Conservation (phyloP, 2,113 vertebrate genomes). For the Bujurquina vittata region DNA sequence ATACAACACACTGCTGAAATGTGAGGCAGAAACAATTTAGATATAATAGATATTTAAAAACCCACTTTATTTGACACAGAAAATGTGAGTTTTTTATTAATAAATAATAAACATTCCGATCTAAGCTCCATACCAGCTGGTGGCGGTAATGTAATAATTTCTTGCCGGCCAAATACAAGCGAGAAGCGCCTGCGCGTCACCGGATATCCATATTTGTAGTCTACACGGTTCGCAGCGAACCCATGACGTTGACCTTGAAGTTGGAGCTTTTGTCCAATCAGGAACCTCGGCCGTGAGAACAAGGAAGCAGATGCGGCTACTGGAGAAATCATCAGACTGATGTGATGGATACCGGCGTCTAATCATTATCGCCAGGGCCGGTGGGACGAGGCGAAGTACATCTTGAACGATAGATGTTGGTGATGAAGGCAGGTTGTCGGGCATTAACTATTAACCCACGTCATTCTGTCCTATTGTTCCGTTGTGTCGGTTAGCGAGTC, state of each 20-base stretch:
- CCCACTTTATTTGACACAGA: neutral
- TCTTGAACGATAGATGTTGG: slow-evolving; percentile 23
- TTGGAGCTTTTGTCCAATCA: neutral
- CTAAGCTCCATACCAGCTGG: neutral
- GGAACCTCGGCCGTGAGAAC: neutral
- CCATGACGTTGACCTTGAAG: slow-evolving; percentile 1
- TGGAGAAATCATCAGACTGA: neutral
- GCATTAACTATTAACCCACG: neutral
- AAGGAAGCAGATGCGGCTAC: neutral
- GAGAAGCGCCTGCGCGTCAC: neutral
- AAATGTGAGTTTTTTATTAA: neutral
- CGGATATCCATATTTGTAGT: neutral
- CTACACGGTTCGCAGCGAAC: neutral
- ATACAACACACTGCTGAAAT: no score
- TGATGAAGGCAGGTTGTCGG: slow-evolving; percentile 57
- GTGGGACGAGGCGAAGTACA: neutral
- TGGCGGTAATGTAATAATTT: neutral
- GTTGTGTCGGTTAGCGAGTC: neutral
- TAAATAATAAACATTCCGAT: neutral
- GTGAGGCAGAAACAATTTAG: neutral
- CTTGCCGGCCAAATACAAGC: neutral
- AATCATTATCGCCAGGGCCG: neutral
- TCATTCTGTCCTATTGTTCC: slow-evolving; percentile 18
- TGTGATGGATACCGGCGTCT: neutral
- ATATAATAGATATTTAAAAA: neutral